Base-by-base conservation (phyloP, 2,888 invertebrate genomes). In the Hydriomena furcata region DNA sequence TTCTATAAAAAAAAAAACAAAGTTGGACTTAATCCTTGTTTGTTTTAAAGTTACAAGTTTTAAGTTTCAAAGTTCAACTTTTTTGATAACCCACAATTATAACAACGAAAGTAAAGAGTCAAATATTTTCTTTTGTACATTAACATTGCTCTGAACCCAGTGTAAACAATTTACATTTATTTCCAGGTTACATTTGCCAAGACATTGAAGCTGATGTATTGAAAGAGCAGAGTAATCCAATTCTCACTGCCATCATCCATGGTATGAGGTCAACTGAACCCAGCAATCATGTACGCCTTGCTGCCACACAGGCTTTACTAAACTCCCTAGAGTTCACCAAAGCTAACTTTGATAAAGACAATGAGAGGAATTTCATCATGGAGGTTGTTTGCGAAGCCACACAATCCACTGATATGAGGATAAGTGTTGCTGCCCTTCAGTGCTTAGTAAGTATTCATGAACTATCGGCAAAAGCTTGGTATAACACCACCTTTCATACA, bases 351-450 rank as follows among this genome's bases (percentile, higher is more conserved):
- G 98, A 99, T 68, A 97, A 97, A 78, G 98, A 99, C 92, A 93
- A 95, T 49, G 99, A 99, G 86, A 93, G 99, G 60, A 98, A 99
- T 86, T 98, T 98, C 79, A 99, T 99, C 46, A 99, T 99, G 99
- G 98, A 99, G 91, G 98, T 98, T 42, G 99, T 99, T 5, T 99
- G 99, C 91, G 98, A 99, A 90, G 98, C 99, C 1, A 99, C 99
- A 1, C 99, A 99, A 82, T 97, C 97, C 4, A 86, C 92, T 40
- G 97, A 99, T 75, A 95, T 96, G 50, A 95, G 97, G 84, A 97
- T 99, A 36, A 94, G 95, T 91, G 99, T 99, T 8, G 98, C 98
- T 6, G 98, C 99, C 1, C 91, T 99, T 45, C 99, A 99, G 82
- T 99, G 99, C 91, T 93, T 99, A 74, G 99, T 97, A 58, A 82